Percentiles rank a stretch among this genome's conserved stretches.
These are phyloP conservation scores for Byasa hedistus DNA, from an alignment of 2,888 invertebrate species.

Conservation along the genomic window DNA sequence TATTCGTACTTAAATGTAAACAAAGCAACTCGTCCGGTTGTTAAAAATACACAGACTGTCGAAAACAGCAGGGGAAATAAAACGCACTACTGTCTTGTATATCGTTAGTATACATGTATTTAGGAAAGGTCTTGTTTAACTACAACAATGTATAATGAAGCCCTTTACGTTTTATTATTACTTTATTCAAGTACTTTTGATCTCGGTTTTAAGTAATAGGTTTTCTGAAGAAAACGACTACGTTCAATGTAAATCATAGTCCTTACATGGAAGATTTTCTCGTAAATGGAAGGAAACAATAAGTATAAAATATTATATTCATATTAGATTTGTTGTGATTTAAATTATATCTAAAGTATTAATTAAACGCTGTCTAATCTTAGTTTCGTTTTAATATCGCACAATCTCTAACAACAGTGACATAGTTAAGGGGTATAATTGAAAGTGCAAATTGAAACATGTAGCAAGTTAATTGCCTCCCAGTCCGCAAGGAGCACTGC, in stretches of 20 bases:
- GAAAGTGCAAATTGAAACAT: slow-evolving; percentile 71
- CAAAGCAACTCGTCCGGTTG: background rate
- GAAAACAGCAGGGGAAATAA: slow-evolving; percentile 13
- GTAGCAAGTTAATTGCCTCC: slow-evolving; percentile 69
- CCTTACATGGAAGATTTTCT: too few species aligned
- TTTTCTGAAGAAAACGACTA: too few species aligned
- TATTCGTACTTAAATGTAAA: background rate
- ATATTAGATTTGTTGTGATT: background rate
- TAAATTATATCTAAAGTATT: background rate
- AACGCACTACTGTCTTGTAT: slow-evolving; percentile 11
- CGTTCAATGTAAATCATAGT: too few species aligned
- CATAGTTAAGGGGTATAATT: slow-evolving; percentile 28
- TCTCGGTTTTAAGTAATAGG: too few species aligned
- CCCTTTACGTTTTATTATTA: too few species aligned
- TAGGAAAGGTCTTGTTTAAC: background rate
- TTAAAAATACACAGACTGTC: slow-evolving; percentile 1
- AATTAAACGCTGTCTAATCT: background rate
- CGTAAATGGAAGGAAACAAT: too few species aligned
- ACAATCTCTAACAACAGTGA: slow-evolving; percentile 17
- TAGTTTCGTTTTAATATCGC: slow-evolving; percentile 12
- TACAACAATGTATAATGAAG: background rate
- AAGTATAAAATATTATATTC: too few species aligned
- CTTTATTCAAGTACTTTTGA: too few species aligned
- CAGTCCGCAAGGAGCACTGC: slow-evolving; percentile 42
- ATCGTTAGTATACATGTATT: slow-evolving; percentile 7